Conservation (phyloP, 2,113 vertebrate species). For the Istiophorus platypterus region DNA sequence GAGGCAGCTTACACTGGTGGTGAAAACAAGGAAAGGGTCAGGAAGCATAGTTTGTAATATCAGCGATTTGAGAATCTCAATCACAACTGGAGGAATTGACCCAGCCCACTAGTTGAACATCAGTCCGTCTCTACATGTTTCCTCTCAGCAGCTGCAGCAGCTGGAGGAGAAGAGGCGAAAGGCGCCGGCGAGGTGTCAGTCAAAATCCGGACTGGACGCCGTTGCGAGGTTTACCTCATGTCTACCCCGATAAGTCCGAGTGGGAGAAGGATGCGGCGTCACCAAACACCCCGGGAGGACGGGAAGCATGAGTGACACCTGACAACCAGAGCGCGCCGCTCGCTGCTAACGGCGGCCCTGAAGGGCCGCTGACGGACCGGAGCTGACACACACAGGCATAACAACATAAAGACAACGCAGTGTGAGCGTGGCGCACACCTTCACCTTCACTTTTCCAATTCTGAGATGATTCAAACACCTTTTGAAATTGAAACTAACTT, state of each 20-base stretch:
- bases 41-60: too few relatives aligned
- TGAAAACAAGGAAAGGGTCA: too few relatives aligned
- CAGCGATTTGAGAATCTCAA: too few relatives aligned
- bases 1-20: too few relatives aligned
- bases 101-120: too few relatives aligned
- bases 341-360: conserved; percentile 53
- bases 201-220: conserved; percentile 27
- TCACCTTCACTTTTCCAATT: too few relatives aligned
- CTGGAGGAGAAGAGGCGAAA: background rate
- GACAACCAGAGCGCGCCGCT: conserved; percentile 61
- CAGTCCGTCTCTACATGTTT: too few relatives aligned
- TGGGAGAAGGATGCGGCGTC: conserved; percentile 41
- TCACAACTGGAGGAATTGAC: too few relatives aligned
- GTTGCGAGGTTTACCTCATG: conserved; percentile 12
- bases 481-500: too few relatives aligned
- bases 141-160: background rate
- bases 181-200: conserved; percentile 4
- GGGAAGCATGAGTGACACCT: conserved; percentile 68
- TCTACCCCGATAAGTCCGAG: conserved; percentile 27
- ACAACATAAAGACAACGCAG: too few relatives aligned
- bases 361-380: conserved; percentile 49
- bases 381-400: conserved; percentile 40
- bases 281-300: conserved; percentile 46
- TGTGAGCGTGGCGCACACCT: too few relatives aligned
- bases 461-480: too few relatives aligned